Percentiles rank a stretch among this genome's conserved stretches.
These are phyloP conservation scores for Eupeodes corollae DNA, from an alignment of 1,140 invertebrate genomes.

Conservation along the genomic window DNA sequence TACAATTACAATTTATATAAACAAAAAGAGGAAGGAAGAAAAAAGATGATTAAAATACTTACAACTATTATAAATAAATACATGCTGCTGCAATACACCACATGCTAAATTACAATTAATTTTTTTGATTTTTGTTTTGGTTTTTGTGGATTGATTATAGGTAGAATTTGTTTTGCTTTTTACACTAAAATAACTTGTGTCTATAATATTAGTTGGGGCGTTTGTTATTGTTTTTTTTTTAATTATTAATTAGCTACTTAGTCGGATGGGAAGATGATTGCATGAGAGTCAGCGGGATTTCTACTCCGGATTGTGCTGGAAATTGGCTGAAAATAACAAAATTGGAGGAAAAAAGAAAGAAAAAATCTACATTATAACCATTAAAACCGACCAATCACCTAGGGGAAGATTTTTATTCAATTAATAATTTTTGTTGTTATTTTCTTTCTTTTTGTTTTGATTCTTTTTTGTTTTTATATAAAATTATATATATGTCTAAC, in stretches of 20 bases:
- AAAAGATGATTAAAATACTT: background rate
- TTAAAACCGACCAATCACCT: background rate
- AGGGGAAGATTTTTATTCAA: background rate
- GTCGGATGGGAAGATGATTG: background rate
- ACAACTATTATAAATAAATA: background rate
- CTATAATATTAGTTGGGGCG: background rate
- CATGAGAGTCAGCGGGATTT: background rate
- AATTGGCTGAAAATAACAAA: background rate
- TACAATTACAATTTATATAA: no score
- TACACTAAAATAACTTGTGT: background rate
- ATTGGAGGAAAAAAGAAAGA: background rate
- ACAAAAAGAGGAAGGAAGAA: no score
- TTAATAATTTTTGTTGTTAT: no score
- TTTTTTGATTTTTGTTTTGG: background rate
- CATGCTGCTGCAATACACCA: background rate
- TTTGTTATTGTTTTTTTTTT: background rate
- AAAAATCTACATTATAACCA: background rate
- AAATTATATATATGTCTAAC: background rate
- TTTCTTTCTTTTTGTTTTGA: background rate
- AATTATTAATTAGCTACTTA: background rate
- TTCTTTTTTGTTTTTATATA: background rate
- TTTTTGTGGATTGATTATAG: background rate
- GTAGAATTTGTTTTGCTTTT: background rate
- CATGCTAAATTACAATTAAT: background rate
- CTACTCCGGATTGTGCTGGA: background rate